These are phyloP conservation scores for Criorhina ranunculi DNA, from an alignment of 2,888 invertebrate species.

Conservation along the genomic window DNA sequence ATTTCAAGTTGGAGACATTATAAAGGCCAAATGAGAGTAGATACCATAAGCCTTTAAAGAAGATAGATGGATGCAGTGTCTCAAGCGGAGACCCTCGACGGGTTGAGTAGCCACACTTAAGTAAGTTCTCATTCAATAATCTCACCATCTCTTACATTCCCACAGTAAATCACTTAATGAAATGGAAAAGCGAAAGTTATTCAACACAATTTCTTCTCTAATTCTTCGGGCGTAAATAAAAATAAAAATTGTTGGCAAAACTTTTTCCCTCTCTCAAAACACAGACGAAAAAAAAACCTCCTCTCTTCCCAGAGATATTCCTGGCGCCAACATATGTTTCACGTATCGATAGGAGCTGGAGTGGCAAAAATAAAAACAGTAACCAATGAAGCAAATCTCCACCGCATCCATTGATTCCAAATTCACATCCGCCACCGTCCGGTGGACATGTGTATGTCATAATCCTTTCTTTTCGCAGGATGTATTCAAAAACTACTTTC, in stretches of 20 bases:
- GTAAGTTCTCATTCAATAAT: no score
- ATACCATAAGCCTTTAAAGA: no score
- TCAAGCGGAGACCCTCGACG: no score
- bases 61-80: no score
- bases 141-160: no score
- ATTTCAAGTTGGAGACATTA: no score
- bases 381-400: slow-evolving; percentile 64
- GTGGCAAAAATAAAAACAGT: slow-evolving; percentile 49
- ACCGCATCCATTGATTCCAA: slow-evolving; percentile 62
- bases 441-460: slow-evolving; percentile 29
- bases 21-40: no score
- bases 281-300: slow-evolving; percentile 13
- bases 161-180: no score
- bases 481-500: slow-evolving; percentile 49
- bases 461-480: slow-evolving; percentile 48
- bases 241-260: neutral
- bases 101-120: no score
- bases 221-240: neutral
- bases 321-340: slow-evolving; percentile 69
- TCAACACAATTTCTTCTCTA: no score
- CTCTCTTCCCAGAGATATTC: slow-evolving; percentile 35
- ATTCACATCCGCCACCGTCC: slow-evolving; percentile 55
- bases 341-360: slow-evolving; percentile 3
- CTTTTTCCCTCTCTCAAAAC: neutral
- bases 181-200: no score